Base-by-base conservation (phyloP, 2,113 vertebrate species). In the Callaeas wilsoni region DNA sequence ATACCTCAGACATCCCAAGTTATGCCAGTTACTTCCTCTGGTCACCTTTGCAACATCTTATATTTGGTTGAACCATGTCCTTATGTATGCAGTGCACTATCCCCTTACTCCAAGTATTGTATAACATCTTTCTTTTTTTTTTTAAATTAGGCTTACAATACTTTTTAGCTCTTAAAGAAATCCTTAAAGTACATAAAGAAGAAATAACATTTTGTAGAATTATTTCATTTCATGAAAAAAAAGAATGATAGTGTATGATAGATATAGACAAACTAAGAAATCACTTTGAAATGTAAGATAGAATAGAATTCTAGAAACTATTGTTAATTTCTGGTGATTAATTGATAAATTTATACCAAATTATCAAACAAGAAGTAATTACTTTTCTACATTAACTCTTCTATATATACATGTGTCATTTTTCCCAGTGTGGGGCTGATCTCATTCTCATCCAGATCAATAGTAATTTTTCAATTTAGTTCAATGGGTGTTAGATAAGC, bases 381-480 rank as follows among this genome's bases (percentile, higher is more conserved):
- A 53, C 42, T 91, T 81, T 81, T 60, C 39, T 80, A 33, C 52
- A 83, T 83, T 78, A 83, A 87, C 68, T 92, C 21, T 77, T 79
- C 47, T 55, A 81, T 82, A 63, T 64, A 78, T 87, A 4, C 42
- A 2, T 67, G 9, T 67, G 23, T 76, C 12, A 63, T 84, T 90
- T 86, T 68, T 21, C 47, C 60, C 62, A 65, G 52, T 41, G 23
- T 71, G 77, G 8, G n/a, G 13, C 20, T 89, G 86, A 91, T 75
- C 47, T 76, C n/a, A 42, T 82, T 86, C 59, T 93, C 71, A 73
- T 53, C 92, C 70, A 73, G 46, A 95, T 93, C 84, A 96, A 93
- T 76, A 93, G 23, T 10, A 93, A 62, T 94, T 94, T 89, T 94
- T 91, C 70, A 87, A 6, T 60, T 91, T 73, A 65, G 23, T n/a